Evolutionary conservation across 2,888 invertebrate genomes (phyloP).

Genomic region (Archips xylosteana): DNA sequence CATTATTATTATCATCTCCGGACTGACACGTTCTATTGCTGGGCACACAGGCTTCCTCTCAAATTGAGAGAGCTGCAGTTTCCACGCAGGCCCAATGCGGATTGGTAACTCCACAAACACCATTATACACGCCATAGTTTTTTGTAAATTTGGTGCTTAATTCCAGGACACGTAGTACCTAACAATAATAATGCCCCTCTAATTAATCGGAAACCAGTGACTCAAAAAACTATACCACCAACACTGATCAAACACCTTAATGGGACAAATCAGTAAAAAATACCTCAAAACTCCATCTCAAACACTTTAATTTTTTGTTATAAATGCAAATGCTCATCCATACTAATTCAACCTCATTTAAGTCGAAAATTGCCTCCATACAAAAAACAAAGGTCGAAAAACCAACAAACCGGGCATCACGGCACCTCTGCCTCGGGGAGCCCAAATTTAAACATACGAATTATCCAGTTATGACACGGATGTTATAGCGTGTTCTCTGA

Average conservation of each 20-base stretch:
- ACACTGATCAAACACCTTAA: not conserved
- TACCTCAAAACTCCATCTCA: not conserved
- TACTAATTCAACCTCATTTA: conserved; percentile 54
- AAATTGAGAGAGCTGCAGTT: too few species aligned
- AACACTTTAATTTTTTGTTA: not conserved
- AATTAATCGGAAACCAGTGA: not conserved
- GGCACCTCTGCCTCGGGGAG: conserved; percentile 76
- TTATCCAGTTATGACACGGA: conserved; percentile 79
- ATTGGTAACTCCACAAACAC: too few species aligned
- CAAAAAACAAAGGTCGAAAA: conserved; percentile 72
- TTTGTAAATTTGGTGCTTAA: too few species aligned
- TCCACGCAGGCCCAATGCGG: too few species aligned
- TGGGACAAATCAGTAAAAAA: not conserved
- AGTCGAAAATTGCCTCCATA: conserved; percentile 61
- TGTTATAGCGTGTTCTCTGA: conserved; percentile 68
- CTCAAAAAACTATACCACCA: not conserved
- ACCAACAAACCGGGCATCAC: conserved; percentile 77
- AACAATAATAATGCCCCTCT: too few species aligned
- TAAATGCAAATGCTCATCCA: conserved; percentile 51
- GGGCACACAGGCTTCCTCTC: too few species aligned
- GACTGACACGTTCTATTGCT: too few species aligned
- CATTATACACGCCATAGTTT: too few species aligned
- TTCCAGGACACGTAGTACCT: too few species aligned
- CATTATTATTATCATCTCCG: too few species aligned
- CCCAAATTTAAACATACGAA: conserved; percentile 78